Percentiles rank a stretch among this genome's conserved stretches.
These are phyloP conservation scores for Podilymbus podiceps DNA, from an alignment of 2,113 vertebrate genomes.

Conservation along the genomic window DNA sequence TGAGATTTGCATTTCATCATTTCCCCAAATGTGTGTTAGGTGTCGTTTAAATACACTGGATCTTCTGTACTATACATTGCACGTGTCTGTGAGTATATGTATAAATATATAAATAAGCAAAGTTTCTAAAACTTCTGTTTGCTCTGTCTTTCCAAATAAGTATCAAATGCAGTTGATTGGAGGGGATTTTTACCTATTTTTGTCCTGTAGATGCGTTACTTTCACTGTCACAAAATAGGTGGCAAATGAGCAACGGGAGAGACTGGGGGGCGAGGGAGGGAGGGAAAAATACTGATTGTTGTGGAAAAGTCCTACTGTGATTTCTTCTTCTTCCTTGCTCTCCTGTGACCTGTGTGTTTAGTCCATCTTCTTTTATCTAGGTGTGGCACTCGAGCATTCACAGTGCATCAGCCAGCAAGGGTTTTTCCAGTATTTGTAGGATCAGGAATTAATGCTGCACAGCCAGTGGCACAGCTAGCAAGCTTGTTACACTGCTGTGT, in stretches of 20 bases:
- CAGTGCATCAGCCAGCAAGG: background rate
- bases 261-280: background rate
- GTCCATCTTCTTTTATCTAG: background rate
- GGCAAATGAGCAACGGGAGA: background rate
- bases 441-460: background rate
- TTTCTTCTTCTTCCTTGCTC: background rate
- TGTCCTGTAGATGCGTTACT: background rate
- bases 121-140: background rate
- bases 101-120: background rate
- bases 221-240: background rate
- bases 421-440: background rate
- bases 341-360: background rate
- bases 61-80: background rate
- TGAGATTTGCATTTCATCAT: background rate
- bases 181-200: background rate
- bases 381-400: rapidly evolving
- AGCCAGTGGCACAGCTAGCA: background rate
- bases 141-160: background rate
- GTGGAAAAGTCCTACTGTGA: background rate
- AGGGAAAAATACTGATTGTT: background rate
- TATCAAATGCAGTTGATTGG: background rate
- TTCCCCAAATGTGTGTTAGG: background rate
- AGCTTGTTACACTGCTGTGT: background rate
- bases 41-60: background rate
- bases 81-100: rapidly evolving